Evolutionary conservation across 2,888 invertebrate genomes (phyloP).

Genomic region (Lasioglossum lativentre): DNA sequence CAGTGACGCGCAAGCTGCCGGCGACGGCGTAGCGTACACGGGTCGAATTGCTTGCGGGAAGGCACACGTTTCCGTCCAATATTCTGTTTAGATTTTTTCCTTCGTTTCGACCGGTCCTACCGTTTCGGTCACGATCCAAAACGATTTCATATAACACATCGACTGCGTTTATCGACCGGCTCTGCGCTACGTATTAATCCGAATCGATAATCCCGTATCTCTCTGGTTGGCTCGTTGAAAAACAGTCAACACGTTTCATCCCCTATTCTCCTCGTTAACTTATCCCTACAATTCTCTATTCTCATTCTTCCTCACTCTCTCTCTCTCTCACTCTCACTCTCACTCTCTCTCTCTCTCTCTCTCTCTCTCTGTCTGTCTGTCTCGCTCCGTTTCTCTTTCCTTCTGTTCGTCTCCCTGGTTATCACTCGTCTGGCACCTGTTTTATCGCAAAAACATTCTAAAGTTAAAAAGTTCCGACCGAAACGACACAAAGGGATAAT

Average conservation of each 20-base stretch:
- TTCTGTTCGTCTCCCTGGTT: background rate
- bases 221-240: background rate
- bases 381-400: background rate
- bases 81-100: background rate
- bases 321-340: background rate
- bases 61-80: slow-evolving; percentile 55
- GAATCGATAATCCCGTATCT: slow-evolving; percentile 47
- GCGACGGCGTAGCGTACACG: slow-evolving; percentile 62
- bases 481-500: background rate
- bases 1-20: slow-evolving; percentile 78
- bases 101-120: slow-evolving; percentile 11
- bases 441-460: background rate
- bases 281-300: background rate
- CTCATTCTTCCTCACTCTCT: background rate
- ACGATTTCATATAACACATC: slow-evolving; percentile 11
- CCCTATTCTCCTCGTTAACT: slow-evolving; percentile 3
- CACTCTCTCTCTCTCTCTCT: background rate
- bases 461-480: background rate
- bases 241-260: slow-evolving; percentile 14
- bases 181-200: slow-evolving; percentile 27
- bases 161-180: slow-evolving; percentile 10
- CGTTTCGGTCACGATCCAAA: background rate
- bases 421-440: background rate
- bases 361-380: too few relatives aligned
- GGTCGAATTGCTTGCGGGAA: slow-evolving; percentile 63